Evolutionary conservation across 2,888 invertebrate genomes (phyloP).

Genomic region (Pterostichus madidus): DNA sequence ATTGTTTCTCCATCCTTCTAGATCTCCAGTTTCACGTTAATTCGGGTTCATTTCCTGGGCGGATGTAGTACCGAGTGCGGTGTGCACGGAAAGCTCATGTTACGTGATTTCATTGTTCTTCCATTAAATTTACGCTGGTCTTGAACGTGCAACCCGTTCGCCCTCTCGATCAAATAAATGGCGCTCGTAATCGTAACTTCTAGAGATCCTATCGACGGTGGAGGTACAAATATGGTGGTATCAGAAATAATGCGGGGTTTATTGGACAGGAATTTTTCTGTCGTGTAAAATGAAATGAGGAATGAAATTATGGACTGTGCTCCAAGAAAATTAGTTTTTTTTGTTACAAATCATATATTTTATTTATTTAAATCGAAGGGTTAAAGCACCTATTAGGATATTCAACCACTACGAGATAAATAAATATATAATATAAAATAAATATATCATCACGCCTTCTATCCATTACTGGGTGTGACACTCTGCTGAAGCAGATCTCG

Average conservation of each 20-base stretch:
- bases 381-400: no score
- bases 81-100: slow-evolving; percentile 40
- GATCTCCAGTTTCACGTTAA: slow-evolving; percentile 5
- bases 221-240: neutral
- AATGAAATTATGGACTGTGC: no score
- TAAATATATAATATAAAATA: no score
- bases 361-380: no score
- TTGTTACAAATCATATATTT: no score
- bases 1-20: neutral
- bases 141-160: slow-evolving; percentile 32
- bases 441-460: no score
- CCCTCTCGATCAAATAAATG: slow-evolving; percentile 16
- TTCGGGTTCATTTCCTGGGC: slow-evolving; percentile 4
- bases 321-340: no score
- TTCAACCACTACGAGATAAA: no score
- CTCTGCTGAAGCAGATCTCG: no score
- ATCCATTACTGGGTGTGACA: no score
- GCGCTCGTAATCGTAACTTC: slow-evolving; percentile 12
- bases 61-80: neutral
- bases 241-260: neutral
- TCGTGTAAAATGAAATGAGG: no score
- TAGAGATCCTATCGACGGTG: neutral
- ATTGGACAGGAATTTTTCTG: neutral
- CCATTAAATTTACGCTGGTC: slow-evolving; percentile 43
- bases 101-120: slow-evolving; percentile 49